Conservation (phyloP, 2,113 vertebrate genomes). For the Ondatra zibethicus region DNA sequence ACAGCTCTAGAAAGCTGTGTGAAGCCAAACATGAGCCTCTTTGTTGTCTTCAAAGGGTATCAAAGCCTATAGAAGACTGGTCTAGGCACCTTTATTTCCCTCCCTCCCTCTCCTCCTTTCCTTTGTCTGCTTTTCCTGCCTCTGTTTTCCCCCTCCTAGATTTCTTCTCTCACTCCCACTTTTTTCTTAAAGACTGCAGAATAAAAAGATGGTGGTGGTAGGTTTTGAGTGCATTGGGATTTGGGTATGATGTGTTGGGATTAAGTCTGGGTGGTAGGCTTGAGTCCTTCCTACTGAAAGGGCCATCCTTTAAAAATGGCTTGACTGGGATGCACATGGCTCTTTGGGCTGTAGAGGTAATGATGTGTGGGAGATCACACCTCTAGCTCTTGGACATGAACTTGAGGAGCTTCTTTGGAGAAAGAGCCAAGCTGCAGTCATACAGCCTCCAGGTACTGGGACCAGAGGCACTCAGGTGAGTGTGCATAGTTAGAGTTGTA, state of each 20-base stretch:
- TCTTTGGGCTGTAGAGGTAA: accelerated
- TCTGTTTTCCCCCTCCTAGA: not conserved
- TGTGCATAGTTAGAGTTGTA: accelerated
- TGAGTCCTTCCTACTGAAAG: not conserved
- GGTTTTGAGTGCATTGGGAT: no score
- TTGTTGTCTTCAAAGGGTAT: not conserved
- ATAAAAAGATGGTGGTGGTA: not conserved
- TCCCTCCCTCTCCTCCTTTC: not conserved
- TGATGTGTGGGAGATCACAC: accelerated
- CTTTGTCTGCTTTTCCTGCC: no score
- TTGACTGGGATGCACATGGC: accelerated
- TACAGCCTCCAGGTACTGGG: accelerated
- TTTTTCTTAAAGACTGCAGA: not conserved
- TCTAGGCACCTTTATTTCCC: accelerated
- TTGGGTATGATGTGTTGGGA: not conserved
- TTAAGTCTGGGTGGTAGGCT: not conserved
- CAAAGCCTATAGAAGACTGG: accelerated
- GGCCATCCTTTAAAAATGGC: not conserved
- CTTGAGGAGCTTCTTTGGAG: not conserved
- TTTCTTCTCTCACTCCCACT: not conserved
- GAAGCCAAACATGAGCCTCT: not conserved
- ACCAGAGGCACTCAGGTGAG: not conserved
- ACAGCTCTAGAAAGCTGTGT: not conserved
- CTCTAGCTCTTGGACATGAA: not conserved
- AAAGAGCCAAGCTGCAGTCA: not conserved